A percentile compares a stretch with the other conserved stretches of the same genome.
Conservation (phyloP, 2,888 invertebrate genomes). For the Agrenia bidenticulata region DNA sequence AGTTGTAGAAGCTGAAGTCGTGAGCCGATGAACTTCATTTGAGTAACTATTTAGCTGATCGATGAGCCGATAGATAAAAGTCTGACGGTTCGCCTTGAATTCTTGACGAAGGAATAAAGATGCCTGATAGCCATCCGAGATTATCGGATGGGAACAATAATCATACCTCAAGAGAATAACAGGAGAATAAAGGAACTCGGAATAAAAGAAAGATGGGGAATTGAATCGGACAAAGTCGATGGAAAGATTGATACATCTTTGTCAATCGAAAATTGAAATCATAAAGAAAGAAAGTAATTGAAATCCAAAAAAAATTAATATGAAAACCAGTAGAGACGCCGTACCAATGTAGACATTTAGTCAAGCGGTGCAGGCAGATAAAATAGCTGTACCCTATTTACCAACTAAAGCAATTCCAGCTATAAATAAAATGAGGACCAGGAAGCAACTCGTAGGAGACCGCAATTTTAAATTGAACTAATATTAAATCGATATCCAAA, state of each 20-base stretch:
- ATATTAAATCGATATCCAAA: too few relatives aligned
- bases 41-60: constrained; percentile 13
- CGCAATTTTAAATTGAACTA: too few relatives aligned
- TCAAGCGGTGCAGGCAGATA: too few relatives aligned
- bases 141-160: constrained; percentile 9
- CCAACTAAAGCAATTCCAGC: too few relatives aligned
- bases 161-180: neutral
- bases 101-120: constrained; percentile 10
- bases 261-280: constrained; percentile 19
- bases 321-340: too few relatives aligned
- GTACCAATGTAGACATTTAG: too few relatives aligned
- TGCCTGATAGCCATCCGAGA: constrained; percentile 13
- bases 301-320: constrained; percentile 2
- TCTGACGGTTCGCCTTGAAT: constrained; percentile 7
- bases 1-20: constrained; percentile 10
- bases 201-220: constrained; percentile 12
- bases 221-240: constrained; percentile 11
- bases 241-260: constrained; percentile 20
- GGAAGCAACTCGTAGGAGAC: too few relatives aligned
- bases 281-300: constrained; percentile 19
- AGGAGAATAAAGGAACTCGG: constrained; percentile 8
- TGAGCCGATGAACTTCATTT: constrained; percentile 17
- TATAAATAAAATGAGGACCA: too few relatives aligned
- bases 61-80: constrained; percentile 16
- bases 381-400: too few relatives aligned